phyloP scores from a whole-genome alignment of 2,113 vertebrate genomes.

The Hassar affinis region DNA sequence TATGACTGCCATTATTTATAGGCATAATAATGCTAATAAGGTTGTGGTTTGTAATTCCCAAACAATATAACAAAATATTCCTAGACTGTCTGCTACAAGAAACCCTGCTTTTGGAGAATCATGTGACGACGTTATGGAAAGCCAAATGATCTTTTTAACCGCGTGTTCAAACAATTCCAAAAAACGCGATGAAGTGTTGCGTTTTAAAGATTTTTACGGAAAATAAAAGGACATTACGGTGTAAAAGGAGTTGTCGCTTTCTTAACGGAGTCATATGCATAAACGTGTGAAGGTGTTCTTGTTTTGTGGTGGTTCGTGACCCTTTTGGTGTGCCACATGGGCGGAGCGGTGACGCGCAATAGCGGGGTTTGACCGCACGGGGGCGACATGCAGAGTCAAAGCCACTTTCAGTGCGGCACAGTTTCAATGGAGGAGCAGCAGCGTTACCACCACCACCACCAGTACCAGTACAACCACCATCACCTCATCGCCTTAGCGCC shows the following conservation, averaged over 20 bases:
- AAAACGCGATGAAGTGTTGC: background rate
- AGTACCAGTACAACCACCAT: background rate
- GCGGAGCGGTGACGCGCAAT: slow-evolving; percentile 8
- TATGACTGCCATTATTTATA: background rate
- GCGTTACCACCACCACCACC: slow-evolving; percentile 24
- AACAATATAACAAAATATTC: background rate
- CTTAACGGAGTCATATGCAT: background rate
- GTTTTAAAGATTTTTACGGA: background rate
- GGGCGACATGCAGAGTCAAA: slow-evolving; percentile 2
- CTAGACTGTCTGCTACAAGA: background rate
- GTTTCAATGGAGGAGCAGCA: slow-evolving; percentile 59
- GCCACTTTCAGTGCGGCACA: background rate
- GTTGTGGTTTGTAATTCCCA: background rate
- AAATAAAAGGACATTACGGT: background rate
- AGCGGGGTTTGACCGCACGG: background rate
- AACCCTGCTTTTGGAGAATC: background rate
- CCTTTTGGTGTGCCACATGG: background rate
- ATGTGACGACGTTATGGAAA: background rate
- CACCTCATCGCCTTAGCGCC: slow-evolving; percentile 23
- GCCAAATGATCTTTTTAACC: background rate
- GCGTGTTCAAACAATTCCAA: background rate
- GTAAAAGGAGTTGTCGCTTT: background rate
- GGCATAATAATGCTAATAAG: background rate
- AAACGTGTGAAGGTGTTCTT: background rate
- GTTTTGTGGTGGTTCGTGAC: background rate